Evolutionary conservation across 2,888 invertebrate genomes (phyloP).

Genomic region (Formica aserva): DNA sequence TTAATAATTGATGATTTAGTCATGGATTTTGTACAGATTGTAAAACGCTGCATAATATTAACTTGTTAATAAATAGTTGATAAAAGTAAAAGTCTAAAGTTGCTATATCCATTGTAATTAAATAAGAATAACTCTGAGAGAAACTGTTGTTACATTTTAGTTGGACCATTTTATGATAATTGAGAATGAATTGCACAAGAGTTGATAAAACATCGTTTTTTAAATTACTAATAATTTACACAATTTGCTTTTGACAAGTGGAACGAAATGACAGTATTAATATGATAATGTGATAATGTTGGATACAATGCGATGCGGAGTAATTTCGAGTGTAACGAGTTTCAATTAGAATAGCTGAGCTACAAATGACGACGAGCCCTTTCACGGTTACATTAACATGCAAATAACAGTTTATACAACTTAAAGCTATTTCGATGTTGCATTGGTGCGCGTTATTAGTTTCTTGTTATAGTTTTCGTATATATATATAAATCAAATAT

Average conservation of each 20-base stretch:
- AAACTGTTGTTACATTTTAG: not conserved
- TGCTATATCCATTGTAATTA: not conserved
- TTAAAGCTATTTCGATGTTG: conserved; percentile 15
- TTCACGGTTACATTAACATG: conserved; percentile 53
- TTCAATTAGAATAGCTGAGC: conserved; percentile 67
- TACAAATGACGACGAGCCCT: conserved; percentile 61
- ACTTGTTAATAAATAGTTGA: not conserved
- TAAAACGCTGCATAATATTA: not conserved
- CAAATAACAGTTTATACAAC: conserved; percentile 54
- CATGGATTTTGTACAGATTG: not conserved
- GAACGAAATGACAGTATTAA: conserved; percentile 62
- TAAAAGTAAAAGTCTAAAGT: not conserved
- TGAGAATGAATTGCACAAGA: not conserved
- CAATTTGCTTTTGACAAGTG: conserved; percentile 51
- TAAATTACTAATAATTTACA: conserved; percentile 13
- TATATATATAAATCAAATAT: not conserved
- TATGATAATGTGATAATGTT: conserved; percentile 65
- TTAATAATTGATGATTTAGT: not conserved
- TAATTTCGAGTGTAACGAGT: conserved; percentile 69
- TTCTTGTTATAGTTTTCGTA: not conserved
- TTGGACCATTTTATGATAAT: not conserved
- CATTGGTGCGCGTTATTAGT: not conserved
- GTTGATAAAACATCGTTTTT: not conserved
- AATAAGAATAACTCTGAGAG: not conserved
- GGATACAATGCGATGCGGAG: conserved; percentile 50